Base-by-base conservation (phyloP, 2,797 vertebrate species). In the Lindbergichthys nudifrons region DNA sequence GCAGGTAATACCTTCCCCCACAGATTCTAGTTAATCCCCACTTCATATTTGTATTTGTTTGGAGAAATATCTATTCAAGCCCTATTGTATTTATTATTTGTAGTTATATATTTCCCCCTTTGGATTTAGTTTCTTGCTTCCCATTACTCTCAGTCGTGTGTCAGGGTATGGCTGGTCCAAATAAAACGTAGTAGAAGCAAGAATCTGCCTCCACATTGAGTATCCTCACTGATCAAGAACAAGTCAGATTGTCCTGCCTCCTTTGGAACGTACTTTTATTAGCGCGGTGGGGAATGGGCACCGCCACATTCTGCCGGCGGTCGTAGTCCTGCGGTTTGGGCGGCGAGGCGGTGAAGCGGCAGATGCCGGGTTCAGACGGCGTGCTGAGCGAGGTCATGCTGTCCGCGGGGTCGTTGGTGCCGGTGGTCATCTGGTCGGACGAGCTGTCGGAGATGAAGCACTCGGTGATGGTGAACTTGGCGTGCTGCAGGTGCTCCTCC, bases 301-400 rank as follows among this genome's bases (percentile, higher is more conserved):
- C 98, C 1, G 98, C 97, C 91, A 99, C 98, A 1, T 96, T 97
- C 91, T 99, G 99, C 87, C 97, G 97, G 0, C 97, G 95, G 93
- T 98, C 97, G 0, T 97, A 97, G 88, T 99, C 98, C 91, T 99
- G 97, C 21, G 98, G 98, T 84, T 99, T 99, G 78, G 98, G 98
- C 0, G 98, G 98, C 0, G 97, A 98, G 82, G 98, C 97, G 0
- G 98, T 99, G 85, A 99, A 99, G 90, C 98, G 97, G 84, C 98
- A 99, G 94, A 99, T 99, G 89, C 98, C 98, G 0, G 98, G 97
- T 88, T 99, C 98, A 0, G 98, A 99, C 0, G 98, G 98, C 0
- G 98, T 99, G 95, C 98, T 99, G 95, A 98, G 96, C 66, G 98
- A 99, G 1, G 98, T 99, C 97, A 99, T 99, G 92, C 98, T 99